Evolutionary conservation across 37 sponge, comb jelly and placozoan species (phyloP).

Genomic region (Oscarella lobularis): DNA sequence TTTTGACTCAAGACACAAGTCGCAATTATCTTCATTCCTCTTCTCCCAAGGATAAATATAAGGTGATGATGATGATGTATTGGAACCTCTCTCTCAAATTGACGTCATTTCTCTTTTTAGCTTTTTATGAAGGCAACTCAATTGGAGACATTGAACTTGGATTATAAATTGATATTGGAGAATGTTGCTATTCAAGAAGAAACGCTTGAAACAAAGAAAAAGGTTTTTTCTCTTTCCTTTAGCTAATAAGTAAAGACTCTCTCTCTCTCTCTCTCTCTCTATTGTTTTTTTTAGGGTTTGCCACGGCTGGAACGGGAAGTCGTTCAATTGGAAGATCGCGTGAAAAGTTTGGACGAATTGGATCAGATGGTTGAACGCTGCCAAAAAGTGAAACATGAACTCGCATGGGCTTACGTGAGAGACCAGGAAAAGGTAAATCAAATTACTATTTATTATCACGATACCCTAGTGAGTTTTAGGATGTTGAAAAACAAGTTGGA

Average conservation of each 20-base stretch:
- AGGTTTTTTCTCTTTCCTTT: background rate
- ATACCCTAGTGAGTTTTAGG: no score
- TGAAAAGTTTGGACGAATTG: constrained; percentile 9
- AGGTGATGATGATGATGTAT: constrained; percentile 22
- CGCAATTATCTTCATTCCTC: constrained; percentile 79
- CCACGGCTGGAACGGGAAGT: constrained; percentile 6
- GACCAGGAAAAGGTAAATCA: constrained; percentile 48
- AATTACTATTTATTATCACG: no score
- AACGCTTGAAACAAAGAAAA: constrained; percentile 12
- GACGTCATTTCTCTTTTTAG: constrained; percentile 24
- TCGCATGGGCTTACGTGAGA: constrained; percentile 66
- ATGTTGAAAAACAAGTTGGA: no score
- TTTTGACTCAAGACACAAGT: constrained; percentile 91
- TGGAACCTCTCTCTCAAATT: constrained; percentile 8
- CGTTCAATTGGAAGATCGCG: background rate
- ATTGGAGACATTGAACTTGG: constrained; percentile 70
- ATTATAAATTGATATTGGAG: constrained; percentile 54
- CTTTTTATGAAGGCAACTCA: constrained; percentile 97
- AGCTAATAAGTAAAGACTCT: background rate
- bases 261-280: constrained; percentile 8
- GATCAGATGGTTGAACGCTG: constrained; percentile 33
- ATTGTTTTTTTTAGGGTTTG: background rate
- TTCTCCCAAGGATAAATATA: constrained; percentile 58
- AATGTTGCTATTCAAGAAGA: constrained; percentile 9
- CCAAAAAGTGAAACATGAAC: constrained; percentile 33